Conservation (phyloP, 2,113 vertebrate genomes). For the Halichoeres trimaculatus region DNA sequence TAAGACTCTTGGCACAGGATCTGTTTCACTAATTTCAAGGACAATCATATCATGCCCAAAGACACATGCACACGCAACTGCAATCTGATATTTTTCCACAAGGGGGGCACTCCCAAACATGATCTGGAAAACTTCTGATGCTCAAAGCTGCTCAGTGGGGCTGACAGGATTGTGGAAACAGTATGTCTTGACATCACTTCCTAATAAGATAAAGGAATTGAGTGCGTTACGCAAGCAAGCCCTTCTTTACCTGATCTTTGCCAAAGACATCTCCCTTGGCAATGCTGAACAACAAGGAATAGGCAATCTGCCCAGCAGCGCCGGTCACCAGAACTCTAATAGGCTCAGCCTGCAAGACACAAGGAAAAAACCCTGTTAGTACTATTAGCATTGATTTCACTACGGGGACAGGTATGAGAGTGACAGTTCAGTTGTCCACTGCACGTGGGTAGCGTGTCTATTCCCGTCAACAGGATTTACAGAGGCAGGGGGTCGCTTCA, state of each 20-base stretch:
- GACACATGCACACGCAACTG: background rate
- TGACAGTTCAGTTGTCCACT: constrained; percentile 3
- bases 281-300: constrained; percentile 94
- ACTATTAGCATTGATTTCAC: constrained; percentile 23
- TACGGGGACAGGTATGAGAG: background rate
- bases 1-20: constrained; percentile 47
- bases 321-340: constrained; percentile 95
- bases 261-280: constrained; percentile 98
- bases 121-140: constrained; percentile 5
- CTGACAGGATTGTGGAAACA: background rate
- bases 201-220: constrained; percentile 34
- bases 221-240: constrained; percentile 5
- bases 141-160: constrained; percentile 5
- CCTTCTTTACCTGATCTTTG: constrained; percentile 91
- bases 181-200: background rate
- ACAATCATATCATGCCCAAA: constrained; percentile 10
- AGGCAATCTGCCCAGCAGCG: constrained; percentile 96
- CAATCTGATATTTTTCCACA: constrained; percentile 29
- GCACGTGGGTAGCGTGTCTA: constrained; percentile 26
- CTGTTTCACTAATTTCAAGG: constrained; percentile 55
- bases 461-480: constrained; percentile 45
- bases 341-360: constrained; percentile 86
- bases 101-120: background rate
- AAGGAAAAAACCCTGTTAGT: constrained; percentile 24
- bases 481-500: constrained; percentile 40